Percentiles rank a stretch among this genome's conserved stretches.
These are phyloP conservation scores for Periophthalmus modestus DNA, from an alignment of 2,113 vertebrate species.

Conservation along the genomic window DNA sequence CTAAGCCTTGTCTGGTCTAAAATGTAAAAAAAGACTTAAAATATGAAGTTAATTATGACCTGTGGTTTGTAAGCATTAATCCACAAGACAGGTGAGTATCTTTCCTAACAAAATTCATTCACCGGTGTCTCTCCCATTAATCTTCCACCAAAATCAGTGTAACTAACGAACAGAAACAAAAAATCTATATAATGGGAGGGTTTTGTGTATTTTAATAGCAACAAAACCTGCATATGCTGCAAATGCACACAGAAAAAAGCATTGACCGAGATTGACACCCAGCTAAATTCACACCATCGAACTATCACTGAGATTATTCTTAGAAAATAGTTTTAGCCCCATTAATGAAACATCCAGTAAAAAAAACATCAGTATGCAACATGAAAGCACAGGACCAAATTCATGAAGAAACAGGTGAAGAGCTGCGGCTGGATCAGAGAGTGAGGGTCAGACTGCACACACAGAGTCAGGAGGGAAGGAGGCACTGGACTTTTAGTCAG, in stretches of 20 bases:
- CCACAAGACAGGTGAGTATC: background rate
- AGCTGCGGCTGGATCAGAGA: no score
- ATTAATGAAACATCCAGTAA: no score
- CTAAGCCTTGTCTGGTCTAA: background rate
- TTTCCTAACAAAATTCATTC: background rate
- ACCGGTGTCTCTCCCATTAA: background rate
- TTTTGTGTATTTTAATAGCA: background rate
- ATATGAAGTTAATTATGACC: background rate
- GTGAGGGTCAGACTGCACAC: no score
- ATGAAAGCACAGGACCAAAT: no score
- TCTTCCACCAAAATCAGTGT: background rate
- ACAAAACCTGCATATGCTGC: background rate
- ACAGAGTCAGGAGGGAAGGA: no score
- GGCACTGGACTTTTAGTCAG: no score
- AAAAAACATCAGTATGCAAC: no score
- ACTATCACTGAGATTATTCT: no score
- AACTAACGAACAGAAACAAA: background rate
- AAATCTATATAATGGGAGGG: background rate
- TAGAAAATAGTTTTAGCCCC: no score
- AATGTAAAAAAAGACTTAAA: background rate
- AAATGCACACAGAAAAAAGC: background rate
- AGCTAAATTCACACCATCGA: background rate
- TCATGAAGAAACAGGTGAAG: no score
- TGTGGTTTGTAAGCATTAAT: background rate
- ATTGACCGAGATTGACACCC: background rate